Evolutionary conservation across 64 coral and sea anemone species (phyloP).

Genomic region (Dendronephthya gigantea): DNA sequence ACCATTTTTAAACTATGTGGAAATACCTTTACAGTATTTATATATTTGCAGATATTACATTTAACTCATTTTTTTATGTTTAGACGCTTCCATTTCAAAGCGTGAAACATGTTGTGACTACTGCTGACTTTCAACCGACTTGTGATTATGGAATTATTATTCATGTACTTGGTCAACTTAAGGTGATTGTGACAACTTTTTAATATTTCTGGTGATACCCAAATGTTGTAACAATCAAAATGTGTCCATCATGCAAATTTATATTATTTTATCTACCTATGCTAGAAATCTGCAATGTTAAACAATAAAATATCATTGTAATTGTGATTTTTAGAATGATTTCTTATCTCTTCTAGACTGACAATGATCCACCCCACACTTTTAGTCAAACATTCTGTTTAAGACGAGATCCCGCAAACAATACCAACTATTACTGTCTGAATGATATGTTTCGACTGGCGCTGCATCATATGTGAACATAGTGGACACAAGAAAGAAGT

Average conservation of each 20-base stretch:
- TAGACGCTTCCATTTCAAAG: conserved; percentile 37
- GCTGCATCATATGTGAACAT: conserved; percentile 38
- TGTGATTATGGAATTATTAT: conserved; percentile 38
- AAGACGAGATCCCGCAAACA: not conserved
- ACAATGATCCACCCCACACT: conserved; percentile 44
- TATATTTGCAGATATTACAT: not conserved
- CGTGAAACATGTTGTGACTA: conserved; percentile 45
- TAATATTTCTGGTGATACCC: not conserved
- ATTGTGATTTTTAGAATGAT: not conserved
- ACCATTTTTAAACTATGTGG: not conserved
- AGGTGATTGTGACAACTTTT: conserved; percentile 30
- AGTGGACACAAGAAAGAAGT: not conserved
- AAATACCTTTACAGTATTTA: not conserved
- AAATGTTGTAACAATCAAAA: not conserved
- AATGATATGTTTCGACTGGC: conserved; percentile 59
- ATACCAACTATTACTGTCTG: not conserved
- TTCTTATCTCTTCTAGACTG: conserved; percentile 31
- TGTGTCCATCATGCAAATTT: too few relatives aligned
- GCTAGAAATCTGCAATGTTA: too few relatives aligned
- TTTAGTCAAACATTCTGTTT: conserved; percentile 62
- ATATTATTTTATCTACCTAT: too few relatives aligned
- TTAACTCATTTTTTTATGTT: not conserved
- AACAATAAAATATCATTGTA: too few relatives aligned
- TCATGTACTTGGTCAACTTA: conserved; percentile 72
- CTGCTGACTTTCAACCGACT: conserved; percentile 58